Evolutionary conservation across 2,113 vertebrate genomes (phyloP).

Genomic region (Romanogobio albipinnatus): DNA sequence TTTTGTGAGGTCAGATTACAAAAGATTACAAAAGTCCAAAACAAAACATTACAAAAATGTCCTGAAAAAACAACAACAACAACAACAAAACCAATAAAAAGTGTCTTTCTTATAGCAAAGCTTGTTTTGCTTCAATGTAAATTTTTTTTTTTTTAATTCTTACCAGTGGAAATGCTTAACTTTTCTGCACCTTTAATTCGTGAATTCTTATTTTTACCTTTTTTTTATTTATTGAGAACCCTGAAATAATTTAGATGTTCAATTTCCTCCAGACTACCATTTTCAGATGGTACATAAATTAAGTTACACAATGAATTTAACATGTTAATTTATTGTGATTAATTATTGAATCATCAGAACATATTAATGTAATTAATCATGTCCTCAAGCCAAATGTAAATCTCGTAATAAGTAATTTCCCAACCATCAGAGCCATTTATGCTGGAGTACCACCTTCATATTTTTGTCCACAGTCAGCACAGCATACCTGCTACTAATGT

Average conservation of each 20-base stretch:
- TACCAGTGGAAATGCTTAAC: neutral
- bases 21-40: no score
- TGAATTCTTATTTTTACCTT: neutral
- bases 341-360: neutral
- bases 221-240: no score
- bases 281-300: no score
- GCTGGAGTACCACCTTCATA: neutral
- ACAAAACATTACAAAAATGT: neutral
- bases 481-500: neutral
- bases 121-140: neutral
- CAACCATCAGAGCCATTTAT: neutral
- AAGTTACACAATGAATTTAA: neutral
- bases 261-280: neutral
- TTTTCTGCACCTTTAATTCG: neutral
- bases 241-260: no score
- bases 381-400: neutral
- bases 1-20: neutral
- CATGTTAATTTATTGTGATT: neutral
- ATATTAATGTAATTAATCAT: slow-evolving; percentile 6
- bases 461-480: neutral
- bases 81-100: no score
- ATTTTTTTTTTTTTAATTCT: neutral
- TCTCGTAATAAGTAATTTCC: neutral
- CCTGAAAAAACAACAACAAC: no score
- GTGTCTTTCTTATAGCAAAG: neutral